A percentile compares a stretch with the other conserved stretches of the same genome.
phyloP scores from a whole-genome alignment of 35 echinoderm and acorn worm genomes.

The Stichopus chloronotus region DNA sequence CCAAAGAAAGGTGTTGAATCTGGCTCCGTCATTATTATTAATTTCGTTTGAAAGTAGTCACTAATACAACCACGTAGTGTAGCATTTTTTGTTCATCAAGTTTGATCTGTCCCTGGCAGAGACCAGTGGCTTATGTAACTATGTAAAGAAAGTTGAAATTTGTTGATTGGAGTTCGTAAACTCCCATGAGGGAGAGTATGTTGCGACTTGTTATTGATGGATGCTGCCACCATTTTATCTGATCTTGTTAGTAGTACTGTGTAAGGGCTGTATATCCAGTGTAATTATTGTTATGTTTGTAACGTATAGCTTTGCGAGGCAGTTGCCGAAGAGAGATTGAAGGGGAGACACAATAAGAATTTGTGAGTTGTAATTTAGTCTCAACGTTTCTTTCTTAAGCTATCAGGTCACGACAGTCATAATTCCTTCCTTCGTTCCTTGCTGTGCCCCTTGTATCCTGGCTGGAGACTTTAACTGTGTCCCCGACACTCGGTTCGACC shows the following conservation, averaged over 20 bases:
- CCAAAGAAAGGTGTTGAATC: background rate
- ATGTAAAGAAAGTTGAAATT: background rate
- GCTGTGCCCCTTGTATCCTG: too few species aligned
- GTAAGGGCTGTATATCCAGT: too few species aligned
- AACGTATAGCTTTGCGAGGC: background rate
- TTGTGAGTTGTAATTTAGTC: background rate
- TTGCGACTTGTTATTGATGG: background rate
- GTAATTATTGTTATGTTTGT: background rate
- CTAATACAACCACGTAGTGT: background rate
- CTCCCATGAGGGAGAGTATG: constrained; percentile 4
- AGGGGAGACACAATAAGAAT: background rate
- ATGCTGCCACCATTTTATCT: constrained; percentile 1
- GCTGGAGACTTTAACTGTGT: too few species aligned
- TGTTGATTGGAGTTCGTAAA: background rate
- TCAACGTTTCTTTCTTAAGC: background rate
- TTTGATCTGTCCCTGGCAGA: background rate
- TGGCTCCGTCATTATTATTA: background rate
- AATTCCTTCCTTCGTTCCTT: too few species aligned
- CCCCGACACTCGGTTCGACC: too few species aligned
- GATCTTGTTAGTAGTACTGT: too few species aligned
- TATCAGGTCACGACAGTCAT: background rate
- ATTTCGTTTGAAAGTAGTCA: background rate
- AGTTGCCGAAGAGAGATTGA: background rate
- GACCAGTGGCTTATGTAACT: background rate
- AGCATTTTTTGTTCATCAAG: background rate